phyloP scores from a whole-genome alignment of 2,888 invertebrate genomes.

The Lasius fuliginosus region DNA sequence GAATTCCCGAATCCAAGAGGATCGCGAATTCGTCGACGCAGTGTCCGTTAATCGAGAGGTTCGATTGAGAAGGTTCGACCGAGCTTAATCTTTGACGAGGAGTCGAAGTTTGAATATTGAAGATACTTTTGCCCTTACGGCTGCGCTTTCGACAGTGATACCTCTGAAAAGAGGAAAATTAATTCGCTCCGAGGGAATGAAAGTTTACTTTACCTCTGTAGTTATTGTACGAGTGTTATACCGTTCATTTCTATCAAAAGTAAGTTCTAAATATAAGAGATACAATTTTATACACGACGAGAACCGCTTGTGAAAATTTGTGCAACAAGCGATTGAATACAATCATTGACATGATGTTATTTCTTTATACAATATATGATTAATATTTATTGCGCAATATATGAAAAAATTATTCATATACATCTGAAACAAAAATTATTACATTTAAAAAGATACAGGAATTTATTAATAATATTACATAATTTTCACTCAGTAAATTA shows the following conservation, averaged over 20 bases:
- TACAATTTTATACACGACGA: neutral
- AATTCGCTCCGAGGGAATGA: neutral
- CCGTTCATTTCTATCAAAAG: neutral
- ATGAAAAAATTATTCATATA: neutral
- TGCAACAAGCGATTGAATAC: neutral
- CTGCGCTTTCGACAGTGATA: neutral
- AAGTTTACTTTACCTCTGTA: neutral
- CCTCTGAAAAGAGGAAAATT: neutral
- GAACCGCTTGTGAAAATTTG: neutral
- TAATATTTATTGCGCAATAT: constrained; percentile 2
- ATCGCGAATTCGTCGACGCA: neutral
- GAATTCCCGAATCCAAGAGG: neutral
- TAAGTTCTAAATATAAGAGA: neutral
- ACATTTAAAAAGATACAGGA: neutral
- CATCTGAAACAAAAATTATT: neutral
- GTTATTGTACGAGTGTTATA: neutral
- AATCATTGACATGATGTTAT: neutral
- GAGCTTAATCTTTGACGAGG: constrained; percentile 13
- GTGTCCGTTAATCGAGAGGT: neutral
- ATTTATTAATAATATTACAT: neutral
- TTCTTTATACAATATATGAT: neutral
- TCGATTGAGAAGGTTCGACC: neutral
- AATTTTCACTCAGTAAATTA: neutral
- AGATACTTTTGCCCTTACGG: neutral
- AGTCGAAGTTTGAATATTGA: constrained; percentile 11